Percentiles rank a stretch among this genome's conserved stretches.
phyloP scores from a whole-genome alignment of 2,797 vertebrate genomes.

The Aselliscus stoliczkanus region DNA sequence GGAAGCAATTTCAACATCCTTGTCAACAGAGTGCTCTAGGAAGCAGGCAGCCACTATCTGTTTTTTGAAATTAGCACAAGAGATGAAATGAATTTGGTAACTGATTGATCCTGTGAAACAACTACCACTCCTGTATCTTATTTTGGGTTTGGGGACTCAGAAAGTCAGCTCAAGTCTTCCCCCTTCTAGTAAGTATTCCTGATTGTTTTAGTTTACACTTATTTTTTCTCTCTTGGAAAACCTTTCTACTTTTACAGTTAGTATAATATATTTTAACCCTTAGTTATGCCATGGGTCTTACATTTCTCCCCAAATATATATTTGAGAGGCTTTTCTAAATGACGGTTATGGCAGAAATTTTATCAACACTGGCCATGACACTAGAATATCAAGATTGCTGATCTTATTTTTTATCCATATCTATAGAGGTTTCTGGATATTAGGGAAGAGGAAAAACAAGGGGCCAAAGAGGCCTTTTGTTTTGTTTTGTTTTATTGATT shows the following conservation, averaged over 20 bases:
- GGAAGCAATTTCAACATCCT: not conserved
- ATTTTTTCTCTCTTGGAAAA: not conserved
- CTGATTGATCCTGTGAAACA: slow-evolving; percentile 20
- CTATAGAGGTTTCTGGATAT: not conserved
- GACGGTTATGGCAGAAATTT: not conserved
- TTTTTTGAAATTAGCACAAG: slow-evolving; percentile 24
- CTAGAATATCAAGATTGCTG: not conserved
- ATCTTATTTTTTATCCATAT: not conserved
- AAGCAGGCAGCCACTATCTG: not conserved
- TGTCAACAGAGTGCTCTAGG: slow-evolving; percentile 3
- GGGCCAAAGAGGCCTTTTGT: not conserved
- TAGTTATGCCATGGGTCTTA: slow-evolving; percentile 17
- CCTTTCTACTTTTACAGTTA: not conserved
- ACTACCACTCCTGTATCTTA: not conserved
- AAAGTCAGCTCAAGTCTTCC: not conserved
- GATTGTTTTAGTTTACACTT: not conserved
- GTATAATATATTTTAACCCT: not conserved
- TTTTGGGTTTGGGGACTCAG: slow-evolving; percentile 17
- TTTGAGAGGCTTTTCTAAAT: slow-evolving; percentile 3
- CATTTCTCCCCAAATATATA: not conserved
- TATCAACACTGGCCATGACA: not conserved
- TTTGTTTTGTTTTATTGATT: not conserved
- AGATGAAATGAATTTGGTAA: slow-evolving; percentile 37
- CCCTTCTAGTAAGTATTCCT: not conserved
- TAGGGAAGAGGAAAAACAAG: not conserved